Evolutionary conservation across 2,113 vertebrate genomes (phyloP), one percentile per base, ranked within the genome.

Genomic region (Apaloderma vittatum): DNA sequence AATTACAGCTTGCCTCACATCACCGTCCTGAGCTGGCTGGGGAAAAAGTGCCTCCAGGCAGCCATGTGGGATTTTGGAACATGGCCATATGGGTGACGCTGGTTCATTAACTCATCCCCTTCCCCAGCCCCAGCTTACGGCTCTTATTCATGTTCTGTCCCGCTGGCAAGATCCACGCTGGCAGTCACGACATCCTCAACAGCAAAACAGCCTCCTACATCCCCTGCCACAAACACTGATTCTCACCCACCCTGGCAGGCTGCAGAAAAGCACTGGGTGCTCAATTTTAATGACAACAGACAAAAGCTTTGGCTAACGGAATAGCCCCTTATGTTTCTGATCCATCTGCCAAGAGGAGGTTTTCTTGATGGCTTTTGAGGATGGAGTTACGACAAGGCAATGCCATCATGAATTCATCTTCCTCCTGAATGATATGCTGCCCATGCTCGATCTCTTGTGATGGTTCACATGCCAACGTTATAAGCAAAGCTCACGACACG

Each of bases 321-420:
- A 45, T 0, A 54, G 59, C 8, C 24, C 36, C 7, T 8, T 62
- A 5, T 8, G 11, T 65, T 73, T 83, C 62, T 48, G 20, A 48
- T 34, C 63, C 4, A 16, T 8, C 23, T 70, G 75, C 32, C 65
- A 84, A 65, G 46, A 23, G 32, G 6, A 59, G 36, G 16, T 36
- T 87, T 77, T 48, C 68, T 80, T 12, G 3, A 19, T 78, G 23
- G 19, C 32, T 34, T 72, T 27, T 45, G 29, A 37, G 30, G 37
- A 12, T 21, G 37, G 6, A n/a, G 12, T 68, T 65, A 23, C 11
- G 55, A 49, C 45, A 72, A 23, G 0, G 6, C 5, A 26, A 55
- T 1, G 0, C 23, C 30, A 6, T 15, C 18, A 3, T 1, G 9
- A 3, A 4, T 22, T 36, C 48, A 12, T 30, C 30, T 34, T 62